phyloP scores from a whole-genome alignment of 1,140 invertebrate genomes.

The Lepidurus couesii region DNA sequence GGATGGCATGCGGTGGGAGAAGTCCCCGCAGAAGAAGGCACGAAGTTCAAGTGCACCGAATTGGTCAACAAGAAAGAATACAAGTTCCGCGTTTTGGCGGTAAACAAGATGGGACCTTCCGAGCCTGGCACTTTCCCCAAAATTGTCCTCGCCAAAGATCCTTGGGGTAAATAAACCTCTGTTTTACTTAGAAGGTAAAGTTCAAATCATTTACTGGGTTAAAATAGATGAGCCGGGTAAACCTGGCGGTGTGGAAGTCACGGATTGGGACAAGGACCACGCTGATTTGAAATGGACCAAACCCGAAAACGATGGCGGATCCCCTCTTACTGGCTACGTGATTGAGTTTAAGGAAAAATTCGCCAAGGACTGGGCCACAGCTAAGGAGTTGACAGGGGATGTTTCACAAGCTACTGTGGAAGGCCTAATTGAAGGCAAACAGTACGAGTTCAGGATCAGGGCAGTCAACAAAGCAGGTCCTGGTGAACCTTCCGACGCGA shows the following conservation, averaged over 20 bases:
- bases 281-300: conserved; percentile 81
- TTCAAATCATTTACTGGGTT: conserved; percentile 37
- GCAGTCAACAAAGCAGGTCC: conserved; percentile 94
- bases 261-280: conserved; percentile 93
- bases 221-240: conserved; percentile 82
- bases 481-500: conserved; percentile 87
- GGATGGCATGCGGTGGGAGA: conserved; percentile 80
- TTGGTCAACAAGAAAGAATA: conserved; percentile 76
- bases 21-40: conserved; percentile 56
- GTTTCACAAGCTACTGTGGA: conserved; percentile 69
- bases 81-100: conserved; percentile 54
- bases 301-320: conserved; percentile 84
- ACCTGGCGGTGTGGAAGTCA: conserved; percentile 80
- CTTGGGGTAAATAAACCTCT: conserved; percentile 69
- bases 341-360: conserved; percentile 91
- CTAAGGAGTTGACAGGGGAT: conserved; percentile 72
- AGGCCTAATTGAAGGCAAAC: conserved; percentile 85
- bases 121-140: conserved; percentile 81
- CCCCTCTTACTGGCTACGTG: conserved; percentile 88
- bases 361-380: conserved; percentile 77
- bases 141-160: conserved; percentile 89
- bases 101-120: conserved; percentile 53
- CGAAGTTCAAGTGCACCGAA: conserved; percentile 77
- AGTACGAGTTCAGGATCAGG: conserved; percentile 93
- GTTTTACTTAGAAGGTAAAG: conserved; percentile 35